Conservation (phyloP, 2,888 invertebrate genomes). For the Trisateles emortualis region DNA sequence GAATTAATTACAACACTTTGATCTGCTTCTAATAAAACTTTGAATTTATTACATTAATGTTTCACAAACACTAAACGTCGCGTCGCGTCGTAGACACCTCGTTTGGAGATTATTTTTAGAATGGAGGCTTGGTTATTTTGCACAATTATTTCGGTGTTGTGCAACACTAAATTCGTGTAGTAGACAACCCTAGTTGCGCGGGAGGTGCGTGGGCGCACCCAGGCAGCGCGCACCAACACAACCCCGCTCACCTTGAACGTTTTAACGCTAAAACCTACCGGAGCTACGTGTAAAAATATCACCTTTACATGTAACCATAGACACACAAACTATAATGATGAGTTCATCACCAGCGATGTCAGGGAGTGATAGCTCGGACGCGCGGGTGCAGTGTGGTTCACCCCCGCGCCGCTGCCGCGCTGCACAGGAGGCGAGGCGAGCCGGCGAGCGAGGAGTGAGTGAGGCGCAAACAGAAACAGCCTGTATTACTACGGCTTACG, state of each 20-base stretch:
- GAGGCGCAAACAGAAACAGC: constrained; percentile 64
- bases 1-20: constrained; percentile 24
- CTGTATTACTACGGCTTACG: constrained; percentile 84
- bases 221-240: constrained; percentile 55
- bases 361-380: neutral
- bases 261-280: constrained; percentile 67
- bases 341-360: neutral
- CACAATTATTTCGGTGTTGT: neutral
- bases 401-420: too few relatives aligned
- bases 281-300: constrained; percentile 59
- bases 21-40: constrained; percentile 25
- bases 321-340: constrained; percentile 2
- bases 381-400: neutral
- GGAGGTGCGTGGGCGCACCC: constrained; percentile 76
- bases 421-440: too few relatives aligned
- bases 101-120: constrained; percentile 4
- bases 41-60: constrained; percentile 18
- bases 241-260: constrained; percentile 79
- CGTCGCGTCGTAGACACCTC: neutral
- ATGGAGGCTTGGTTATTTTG: constrained; percentile 1
- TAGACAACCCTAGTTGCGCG: constrained; percentile 60
- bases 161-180: neutral
- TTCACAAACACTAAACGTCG: constrained; percentile 14
- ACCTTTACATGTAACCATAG: constrained; percentile 47
- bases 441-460: neutral